Base-by-base conservation (phyloP, 2,888 invertebrate species). In the Pediacus dermestoides region DNA sequence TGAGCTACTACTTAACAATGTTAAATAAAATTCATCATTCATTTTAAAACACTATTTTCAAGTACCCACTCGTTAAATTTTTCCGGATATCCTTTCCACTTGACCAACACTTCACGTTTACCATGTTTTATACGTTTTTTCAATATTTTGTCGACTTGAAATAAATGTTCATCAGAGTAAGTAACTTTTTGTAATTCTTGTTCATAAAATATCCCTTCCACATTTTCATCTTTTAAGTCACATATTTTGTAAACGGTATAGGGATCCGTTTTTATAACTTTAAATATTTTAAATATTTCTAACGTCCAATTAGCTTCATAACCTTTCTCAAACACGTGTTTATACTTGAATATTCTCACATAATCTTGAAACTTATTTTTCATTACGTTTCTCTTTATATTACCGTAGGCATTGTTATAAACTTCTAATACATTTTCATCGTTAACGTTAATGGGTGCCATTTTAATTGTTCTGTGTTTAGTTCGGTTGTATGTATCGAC, bases 381-480 rank as follows among this genome's bases (percentile, higher is more conserved):
- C n/a, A 7, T 18, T 18, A 7, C n/a, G n/a, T n/a, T 18, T 18
- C n/a, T n/a, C 21, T 18, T 7, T 7, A 6, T 18, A 18, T 6
- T 7, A 6, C 21, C 21, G n/a, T 18, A 18, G 6, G 21, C n/a
- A n/a, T 18, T 18, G 6, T 18, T 18, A 18, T 18, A 18, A 6
- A 18, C n/a, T 26, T 9, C 8, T 9, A 26, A 26, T 6, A 26
- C 9, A 26, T 26, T 26, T 6, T 26, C 27, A 6, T 8, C n/a
- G 9, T 6, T 26, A 4, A 26, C 27, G 6, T 9, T 10, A 26
- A 9, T 8, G 6, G 27, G 27, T 8, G 27, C n/a, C 27, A 26
- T 26, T 26, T 26, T 26, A 26, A 26, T 26, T 7, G 27, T 26
- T n/a, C n/a, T n/a, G n/a, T n/a, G n/a, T n/a, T n/a, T n/a, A n/a